Evolutionary conservation across 2,797 vertebrate species (phyloP), one percentile per base, ranked within the genome.

Genomic region (Chrysocyon brachyurus): DNA sequence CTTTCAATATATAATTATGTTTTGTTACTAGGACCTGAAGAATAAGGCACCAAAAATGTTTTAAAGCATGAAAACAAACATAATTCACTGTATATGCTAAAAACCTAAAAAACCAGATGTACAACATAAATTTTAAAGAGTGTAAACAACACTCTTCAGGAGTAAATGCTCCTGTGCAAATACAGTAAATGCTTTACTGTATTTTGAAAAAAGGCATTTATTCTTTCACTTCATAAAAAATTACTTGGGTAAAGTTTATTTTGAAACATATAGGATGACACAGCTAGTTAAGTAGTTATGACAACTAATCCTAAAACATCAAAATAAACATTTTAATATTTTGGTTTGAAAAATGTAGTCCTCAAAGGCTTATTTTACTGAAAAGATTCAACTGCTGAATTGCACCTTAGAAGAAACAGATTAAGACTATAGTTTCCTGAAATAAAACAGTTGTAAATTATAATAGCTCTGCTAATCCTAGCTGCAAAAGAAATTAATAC

Each of bases 291-390:
- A 81, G 17, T 17, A 83, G 36, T 95, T 84, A 85, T 21, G 26
- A 92, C 21, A 82, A 93, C 7, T 66, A 94, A 93, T 52, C 1
- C 46, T 93, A 73, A 95, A 96, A 84, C 64, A 91, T 40, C 73
- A 90, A 96, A 95, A 87, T 70, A 93, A 96, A 91, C 12, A 97
- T 56, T 87, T 93, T 90, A 87, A 24, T 83, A 91, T 87, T 94
- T 96, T 36, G 81, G 17, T 83, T 91, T 91, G 19, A 22, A 96
- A 95, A 95, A 94, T 33, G 73, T 8, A 84, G 33, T 64, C 36
- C 49, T 49, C 61, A 85, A 77, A 81, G 36, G 61, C 52, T 91
- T 95, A 77, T 94, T 96, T 96, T 90, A 97, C 56, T 90, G 14
- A 83, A 96, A 95, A 91, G 56, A 84, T 75, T 93, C 83, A 96